Percentiles rank a stretch among this genome's conserved stretches.
Evolutionary conservation across 1,140 invertebrate species (phyloP).

Genomic region (Vanessa tameamea): DNA sequence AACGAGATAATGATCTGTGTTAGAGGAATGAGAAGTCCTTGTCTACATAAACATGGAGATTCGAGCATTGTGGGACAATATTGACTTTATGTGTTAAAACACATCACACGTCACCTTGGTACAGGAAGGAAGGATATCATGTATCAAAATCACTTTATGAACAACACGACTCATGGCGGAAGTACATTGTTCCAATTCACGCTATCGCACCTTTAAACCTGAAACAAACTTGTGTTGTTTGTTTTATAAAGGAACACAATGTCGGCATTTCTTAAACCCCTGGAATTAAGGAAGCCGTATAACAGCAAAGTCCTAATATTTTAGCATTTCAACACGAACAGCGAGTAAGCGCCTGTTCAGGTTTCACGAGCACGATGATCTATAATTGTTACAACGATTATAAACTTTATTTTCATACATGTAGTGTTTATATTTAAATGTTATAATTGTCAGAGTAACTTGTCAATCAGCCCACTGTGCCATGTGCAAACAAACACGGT

Average conservation of each 20-base stretch:
- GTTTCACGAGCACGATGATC: background rate
- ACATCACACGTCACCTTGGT: too few species aligned
- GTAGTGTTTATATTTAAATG: background rate
- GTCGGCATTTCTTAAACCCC: constrained; percentile 5
- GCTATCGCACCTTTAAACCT: background rate
- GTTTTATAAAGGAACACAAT: constrained; percentile 1
- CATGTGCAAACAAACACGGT: constrained; percentile 55
- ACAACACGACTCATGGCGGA: too few species aligned
- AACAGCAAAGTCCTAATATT: constrained; percentile 16
- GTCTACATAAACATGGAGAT: too few species aligned
- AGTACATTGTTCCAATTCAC: background rate
- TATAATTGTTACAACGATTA: background rate
- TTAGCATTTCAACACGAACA: constrained; percentile 12
- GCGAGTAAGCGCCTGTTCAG: constrained; percentile 16
- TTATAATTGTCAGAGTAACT: background rate
- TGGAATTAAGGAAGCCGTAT: constrained; percentile 6
- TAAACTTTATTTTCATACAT: background rate
- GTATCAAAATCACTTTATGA: too few species aligned
- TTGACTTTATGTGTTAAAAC: too few species aligned
- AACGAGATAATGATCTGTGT: too few species aligned
- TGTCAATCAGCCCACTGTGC: constrained; percentile 37
- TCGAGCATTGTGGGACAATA: too few species aligned
- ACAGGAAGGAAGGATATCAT: too few species aligned
- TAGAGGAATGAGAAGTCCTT: too few species aligned
- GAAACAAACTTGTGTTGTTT: background rate